These are phyloP conservation scores for Halcyon senegalensis DNA, from an alignment of 2,113 vertebrate genomes.

Conservation along the genomic window DNA sequence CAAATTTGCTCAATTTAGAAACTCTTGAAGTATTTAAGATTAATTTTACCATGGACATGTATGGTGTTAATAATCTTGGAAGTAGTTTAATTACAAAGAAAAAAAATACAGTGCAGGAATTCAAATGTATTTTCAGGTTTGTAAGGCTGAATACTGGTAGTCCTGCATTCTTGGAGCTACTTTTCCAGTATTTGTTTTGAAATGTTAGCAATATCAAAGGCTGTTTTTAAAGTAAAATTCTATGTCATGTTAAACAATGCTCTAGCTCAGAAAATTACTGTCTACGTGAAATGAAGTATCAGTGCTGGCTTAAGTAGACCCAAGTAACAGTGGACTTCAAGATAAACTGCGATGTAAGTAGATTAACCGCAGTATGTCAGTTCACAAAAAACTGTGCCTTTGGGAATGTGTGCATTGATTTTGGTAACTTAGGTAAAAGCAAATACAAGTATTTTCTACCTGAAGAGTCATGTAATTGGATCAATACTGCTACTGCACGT, in stretches of 20 bases:
- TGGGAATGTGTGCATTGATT: background rate
- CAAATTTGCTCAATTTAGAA: background rate
- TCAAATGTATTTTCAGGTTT: background rate
- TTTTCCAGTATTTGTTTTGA: background rate
- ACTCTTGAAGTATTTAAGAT: background rate
- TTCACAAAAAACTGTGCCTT: background rate
- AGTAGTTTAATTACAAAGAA: background rate
- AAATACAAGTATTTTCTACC: background rate
- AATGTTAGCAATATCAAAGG: background rate
- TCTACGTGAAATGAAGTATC: background rate
- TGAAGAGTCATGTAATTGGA: background rate
- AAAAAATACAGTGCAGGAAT: background rate
- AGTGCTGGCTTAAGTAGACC: background rate
- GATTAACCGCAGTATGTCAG: background rate
- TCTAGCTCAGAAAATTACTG: background rate
- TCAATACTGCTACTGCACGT: accelerated
- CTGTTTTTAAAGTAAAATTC: background rate
- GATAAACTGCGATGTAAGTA: background rate
- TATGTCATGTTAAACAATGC: background rate
- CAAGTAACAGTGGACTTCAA: background rate
- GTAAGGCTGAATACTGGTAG: background rate
- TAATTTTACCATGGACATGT: background rate
- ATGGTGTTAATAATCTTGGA: background rate
- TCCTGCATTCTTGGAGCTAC: background rate
- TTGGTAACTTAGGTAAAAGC: background rate